These are phyloP conservation scores for Catocala nupta DNA, from an alignment of 2,888 invertebrate genomes.

Conservation along the genomic window DNA sequence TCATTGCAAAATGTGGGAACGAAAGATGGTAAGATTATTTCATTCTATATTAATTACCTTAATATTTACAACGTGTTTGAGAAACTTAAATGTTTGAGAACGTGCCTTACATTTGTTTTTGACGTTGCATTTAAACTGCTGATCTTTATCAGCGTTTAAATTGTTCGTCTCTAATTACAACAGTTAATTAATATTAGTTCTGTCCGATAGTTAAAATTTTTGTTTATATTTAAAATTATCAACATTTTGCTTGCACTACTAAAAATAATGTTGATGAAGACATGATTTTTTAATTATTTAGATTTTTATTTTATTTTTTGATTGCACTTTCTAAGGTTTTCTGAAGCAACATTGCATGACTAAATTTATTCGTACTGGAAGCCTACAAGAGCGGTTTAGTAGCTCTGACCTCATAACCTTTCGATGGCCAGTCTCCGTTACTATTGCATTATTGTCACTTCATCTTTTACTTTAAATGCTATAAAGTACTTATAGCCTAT, in stretches of 20 bases:
- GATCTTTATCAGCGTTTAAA: constrained; percentile 23
- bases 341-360: not conserved
- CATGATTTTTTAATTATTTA: no score
- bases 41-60: constrained; percentile 45
- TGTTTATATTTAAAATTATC: not conserved
- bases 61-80: constrained; percentile 46
- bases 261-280: no score
- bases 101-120: constrained; percentile 10
- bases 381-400: constrained; percentile 19
- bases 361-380: constrained; percentile 3
- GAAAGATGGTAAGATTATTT: constrained; percentile 38
- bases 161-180: constrained; percentile 2
- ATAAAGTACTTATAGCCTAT: not conserved
- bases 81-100: constrained; percentile 24
- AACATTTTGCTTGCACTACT: not conserved
- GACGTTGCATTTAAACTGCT: constrained; percentile 10
- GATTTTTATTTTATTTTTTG: no score
- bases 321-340: not conserved
- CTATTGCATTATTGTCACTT: constrained; percentile 18
- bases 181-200: not conserved
- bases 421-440: constrained; percentile 15
- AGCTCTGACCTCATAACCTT: constrained; percentile 20
- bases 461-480: constrained; percentile 5
- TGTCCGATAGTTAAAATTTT: not conserved
- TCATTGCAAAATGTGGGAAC: constrained; percentile 53